Base-by-base conservation (phyloP, 64 coral and sea anemone genomes). In the Stichodactyla helianthus region DNA sequence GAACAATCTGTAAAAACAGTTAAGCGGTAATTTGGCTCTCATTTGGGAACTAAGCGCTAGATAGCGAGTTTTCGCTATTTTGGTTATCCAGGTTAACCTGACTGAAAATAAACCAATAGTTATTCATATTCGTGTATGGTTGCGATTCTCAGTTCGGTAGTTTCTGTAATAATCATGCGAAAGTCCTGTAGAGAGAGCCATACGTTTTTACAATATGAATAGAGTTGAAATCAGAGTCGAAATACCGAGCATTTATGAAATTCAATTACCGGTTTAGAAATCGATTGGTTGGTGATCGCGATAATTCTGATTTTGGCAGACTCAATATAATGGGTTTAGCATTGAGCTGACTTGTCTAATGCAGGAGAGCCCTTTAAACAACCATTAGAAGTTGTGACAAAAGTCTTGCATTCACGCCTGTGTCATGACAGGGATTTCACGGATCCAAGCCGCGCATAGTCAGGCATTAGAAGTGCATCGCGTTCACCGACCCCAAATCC, bases 221-320 rank as follows among this genome's bases (percentile, higher is more conserved):
- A 19, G 7, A 52, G 51, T 51, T 81, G 50, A 52, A 52, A 54
- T 81, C 52, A 81, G 78, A 71, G 35, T 56, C 25, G 76, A 86
- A 65, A 91, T 91, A 54, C 89, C 89, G 20, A 71, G 82, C 89
- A 91, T 91, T 90, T 57, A 79, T 87, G 51, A 91, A 53, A 91
- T 91, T 91, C 89, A 86, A 91, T 91, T 91, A 91, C 86, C 64
- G 23, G 70, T 86, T 28, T 86, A 91, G 25, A 59, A 91, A 57
- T 51, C 65, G 51, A 86, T 86, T 62, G 31, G 59, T 52, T 2
- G 59, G 51, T 53, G 55, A 86, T 58, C 25, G 77, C 52, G 76
- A 59, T 87, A 64, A 53, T 71, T 87, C 79, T 44, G 10, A 26
- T 86, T 6, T 55, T 57, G 82, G 65, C 89, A 90, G 82, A 65